Base-by-base conservation (phyloP, 1,140 invertebrate genomes). In the Aradophagus sp. region DNA sequence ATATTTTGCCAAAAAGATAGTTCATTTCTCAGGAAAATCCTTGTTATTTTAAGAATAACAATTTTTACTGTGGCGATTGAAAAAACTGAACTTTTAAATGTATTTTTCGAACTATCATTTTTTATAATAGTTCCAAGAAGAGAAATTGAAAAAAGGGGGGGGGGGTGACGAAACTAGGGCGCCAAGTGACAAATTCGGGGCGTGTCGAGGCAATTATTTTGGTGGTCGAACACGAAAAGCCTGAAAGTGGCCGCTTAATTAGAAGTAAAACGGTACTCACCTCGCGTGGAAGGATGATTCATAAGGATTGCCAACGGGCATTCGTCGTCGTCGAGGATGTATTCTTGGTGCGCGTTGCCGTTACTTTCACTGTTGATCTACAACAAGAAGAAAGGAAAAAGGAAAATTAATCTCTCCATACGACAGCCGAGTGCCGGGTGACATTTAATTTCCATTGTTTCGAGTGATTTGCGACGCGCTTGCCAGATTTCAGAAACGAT, bases 321-420 rank as follows among this genome's bases (percentile, higher is more conserved):
- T 82, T 99, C 97, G 80, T 97, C 95, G 79, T 98, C 97, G 82
- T 98, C 96, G 68, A 99, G 87, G 76, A 98, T 95, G 80, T 97
- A 97, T 85, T 98, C 96, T 2, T 85, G 84, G 38, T 84, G 77
- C 86, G 89, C 87, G 71, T 87, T 88, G 69, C 89, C 88, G 47
- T 81, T 82, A 55, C 84, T 88, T 68, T 92, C 90, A 59, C 89
- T 87, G 76, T 92, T 92, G 42, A 92, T 91, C 91, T 93, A 75
- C 45, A 72, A 77, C 45, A 39, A 47, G 34, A 27, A 32, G 14
- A 44, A 50, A 14, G 29, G 39, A 36, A 41, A 26, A 61, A 44
- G 7, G 31, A 31, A 62, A 55, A 62, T 50, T 34, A 65, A 53
- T 23, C 29, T 5, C 3, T n/a, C 4, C 4, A 12, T 14, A 5